These are phyloP conservation scores for Cephonodes hylas DNA, from an alignment of 2,888 invertebrate species.

Conservation along the genomic window DNA sequence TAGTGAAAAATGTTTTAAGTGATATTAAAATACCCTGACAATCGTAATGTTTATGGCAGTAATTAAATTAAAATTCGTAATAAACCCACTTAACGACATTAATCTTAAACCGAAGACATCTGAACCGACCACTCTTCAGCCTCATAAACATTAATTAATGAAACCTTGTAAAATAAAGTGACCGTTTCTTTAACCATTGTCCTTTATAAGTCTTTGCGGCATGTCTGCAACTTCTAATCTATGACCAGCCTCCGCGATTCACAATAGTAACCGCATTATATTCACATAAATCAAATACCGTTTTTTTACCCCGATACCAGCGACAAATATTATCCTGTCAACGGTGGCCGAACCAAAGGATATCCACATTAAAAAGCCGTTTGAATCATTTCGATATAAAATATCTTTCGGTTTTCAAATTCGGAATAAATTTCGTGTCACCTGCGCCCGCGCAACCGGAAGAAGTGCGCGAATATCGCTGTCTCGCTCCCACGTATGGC, in stretches of 20 bases:
- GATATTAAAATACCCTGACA: too few relatives aligned
- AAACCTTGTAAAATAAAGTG: too few relatives aligned
- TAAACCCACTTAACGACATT: too few relatives aligned
- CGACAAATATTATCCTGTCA: slow-evolving; percentile 81
- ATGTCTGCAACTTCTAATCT: slow-evolving; percentile 24
- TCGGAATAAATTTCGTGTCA: slow-evolving; percentile 80
- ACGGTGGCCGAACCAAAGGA: slow-evolving; percentile 70
- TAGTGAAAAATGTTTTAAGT: too few relatives aligned
- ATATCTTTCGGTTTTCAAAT: slow-evolving; percentile 80
- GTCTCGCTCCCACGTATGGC: slow-evolving; percentile 43
- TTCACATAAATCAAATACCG: slow-evolving; percentile 72
- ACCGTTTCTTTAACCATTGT: background rate
- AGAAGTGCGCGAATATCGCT: slow-evolving; percentile 51
- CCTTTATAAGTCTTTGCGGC: background rate
- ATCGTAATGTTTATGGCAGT: too few relatives aligned
- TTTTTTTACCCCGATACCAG: slow-evolving; percentile 60
- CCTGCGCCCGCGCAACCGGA: slow-evolving; percentile 77
- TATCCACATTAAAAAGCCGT: slow-evolving; percentile 79
- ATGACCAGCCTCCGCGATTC: slow-evolving; percentile 35
- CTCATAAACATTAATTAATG: too few relatives aligned
- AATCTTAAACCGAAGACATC: too few relatives aligned
- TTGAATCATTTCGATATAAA: slow-evolving; percentile 75
- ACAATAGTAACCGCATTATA: slow-evolving; percentile 61
- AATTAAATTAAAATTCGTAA: too few relatives aligned
- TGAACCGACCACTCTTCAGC: too few relatives aligned